Evolutionary conservation across 1,140 invertebrate genomes (phyloP).

Genomic region (Leptopilina boulardi): DNA sequence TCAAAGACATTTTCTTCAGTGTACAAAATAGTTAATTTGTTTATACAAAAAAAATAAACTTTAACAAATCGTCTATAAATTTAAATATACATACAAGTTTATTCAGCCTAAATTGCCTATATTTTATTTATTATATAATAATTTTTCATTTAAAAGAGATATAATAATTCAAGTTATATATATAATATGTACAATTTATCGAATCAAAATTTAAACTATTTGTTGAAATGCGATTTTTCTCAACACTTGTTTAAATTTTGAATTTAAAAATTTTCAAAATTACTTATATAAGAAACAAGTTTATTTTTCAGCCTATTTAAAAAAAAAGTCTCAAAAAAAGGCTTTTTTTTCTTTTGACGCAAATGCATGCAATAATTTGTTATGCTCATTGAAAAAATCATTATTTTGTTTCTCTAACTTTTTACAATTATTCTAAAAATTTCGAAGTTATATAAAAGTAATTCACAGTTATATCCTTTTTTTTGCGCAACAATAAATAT

Average conservation of each 20-base stretch:
- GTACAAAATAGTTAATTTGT: background rate
- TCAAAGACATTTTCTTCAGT: background rate
- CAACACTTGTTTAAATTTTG: background rate
- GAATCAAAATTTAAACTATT: no score
- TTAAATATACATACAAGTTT: conserved; percentile 1
- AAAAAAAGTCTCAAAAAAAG: conserved; percentile 10
- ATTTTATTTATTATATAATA: background rate
- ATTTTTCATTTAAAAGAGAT: no score
- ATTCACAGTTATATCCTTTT: no score
- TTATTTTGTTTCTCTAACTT: background rate
- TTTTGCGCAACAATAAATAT: conserved; percentile 6
- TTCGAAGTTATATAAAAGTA: background rate
- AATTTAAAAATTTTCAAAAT: background rate
- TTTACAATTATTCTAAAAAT: background rate
- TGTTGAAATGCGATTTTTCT: background rate
- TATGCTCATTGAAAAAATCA: background rate
- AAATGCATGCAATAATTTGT: conserved; percentile 9
- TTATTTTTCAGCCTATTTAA: background rate
- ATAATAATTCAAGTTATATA: no score
- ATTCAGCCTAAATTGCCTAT: background rate
- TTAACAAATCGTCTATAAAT: background rate
- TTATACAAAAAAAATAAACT: background rate
- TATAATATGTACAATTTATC: no score
- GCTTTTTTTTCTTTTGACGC: background rate
- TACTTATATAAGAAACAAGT: background rate